Evolutionary conservation across 1,140 invertebrate species (phyloP).

Genomic region (Tetragonula clypearis): DNA sequence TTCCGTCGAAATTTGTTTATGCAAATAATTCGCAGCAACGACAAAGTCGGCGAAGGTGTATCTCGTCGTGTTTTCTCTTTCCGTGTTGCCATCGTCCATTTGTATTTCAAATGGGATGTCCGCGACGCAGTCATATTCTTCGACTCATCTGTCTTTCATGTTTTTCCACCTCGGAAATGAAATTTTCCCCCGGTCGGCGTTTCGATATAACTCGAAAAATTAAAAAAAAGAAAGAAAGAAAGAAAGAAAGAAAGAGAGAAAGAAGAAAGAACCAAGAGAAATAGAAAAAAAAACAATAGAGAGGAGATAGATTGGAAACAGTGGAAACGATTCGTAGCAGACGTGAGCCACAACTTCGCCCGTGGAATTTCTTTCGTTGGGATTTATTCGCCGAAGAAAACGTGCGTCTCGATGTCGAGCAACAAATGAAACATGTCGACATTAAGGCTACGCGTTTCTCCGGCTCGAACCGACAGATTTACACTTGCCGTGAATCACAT

Average conservation of each 20-base stretch:
- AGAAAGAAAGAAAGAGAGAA: not conserved
- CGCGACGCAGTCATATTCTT: conserved; percentile 62
- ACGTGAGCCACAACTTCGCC: not conserved
- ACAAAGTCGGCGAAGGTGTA: conserved; percentile 68
- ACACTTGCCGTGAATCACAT: conserved; percentile 42
- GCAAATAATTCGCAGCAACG: conserved; percentile 75
- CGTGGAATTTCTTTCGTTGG: conserved; percentile 1
- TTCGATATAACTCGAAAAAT: not conserved
- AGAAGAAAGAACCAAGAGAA: not conserved
- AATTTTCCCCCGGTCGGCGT: not conserved
- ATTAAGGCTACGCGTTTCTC: conserved; percentile 25
- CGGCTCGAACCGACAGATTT: conserved; percentile 36
- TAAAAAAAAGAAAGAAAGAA: not conserved
- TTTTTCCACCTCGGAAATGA: not conserved
- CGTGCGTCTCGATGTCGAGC: conserved; percentile 9
- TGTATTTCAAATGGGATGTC: conserved; percentile 62
- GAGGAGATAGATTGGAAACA: not conserved
- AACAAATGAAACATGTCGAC: conserved; percentile 43
- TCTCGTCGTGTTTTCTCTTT: conserved; percentile 52
- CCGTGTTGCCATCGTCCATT: conserved; percentile 62
- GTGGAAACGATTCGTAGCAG: not conserved
- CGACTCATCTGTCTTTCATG: conserved; percentile 36
- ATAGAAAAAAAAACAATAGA: not conserved
- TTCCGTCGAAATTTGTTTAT: conserved; percentile 77
- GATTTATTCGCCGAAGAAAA: conserved; percentile 32